phyloP scores from a whole-genome alignment of 2,888 invertebrate genomes.

The Lasioglossum leucozonium region DNA sequence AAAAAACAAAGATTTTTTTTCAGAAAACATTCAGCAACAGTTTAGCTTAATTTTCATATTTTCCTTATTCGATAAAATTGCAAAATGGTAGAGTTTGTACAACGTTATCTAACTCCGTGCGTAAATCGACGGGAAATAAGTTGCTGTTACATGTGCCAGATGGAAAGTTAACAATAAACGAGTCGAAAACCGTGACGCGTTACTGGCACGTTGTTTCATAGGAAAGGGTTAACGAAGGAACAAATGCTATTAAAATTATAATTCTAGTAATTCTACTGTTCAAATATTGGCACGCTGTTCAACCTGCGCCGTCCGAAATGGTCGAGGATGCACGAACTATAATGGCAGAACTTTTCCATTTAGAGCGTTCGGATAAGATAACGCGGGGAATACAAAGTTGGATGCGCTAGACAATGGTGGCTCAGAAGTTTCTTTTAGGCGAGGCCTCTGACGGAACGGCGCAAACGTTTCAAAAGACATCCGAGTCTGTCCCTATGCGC shows the following conservation, averaged over 20 bases:
- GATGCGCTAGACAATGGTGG: conserved; percentile 45
- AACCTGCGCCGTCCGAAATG: background rate
- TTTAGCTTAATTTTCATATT: no score
- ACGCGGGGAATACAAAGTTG: conserved; percentile 42
- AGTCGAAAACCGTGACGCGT: no score
- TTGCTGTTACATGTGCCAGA: no score
- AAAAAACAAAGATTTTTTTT: no score
- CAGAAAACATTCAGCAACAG: no score
- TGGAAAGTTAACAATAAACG: no score
- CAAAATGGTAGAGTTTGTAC: no score
- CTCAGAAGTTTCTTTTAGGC: conserved; percentile 44
- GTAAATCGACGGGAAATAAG: no score
- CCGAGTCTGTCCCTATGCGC: conserved; percentile 16
- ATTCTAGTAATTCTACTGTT: background rate
- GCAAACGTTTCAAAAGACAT: conserved; percentile 50
- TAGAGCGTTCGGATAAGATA: conserved; percentile 27
- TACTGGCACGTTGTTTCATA: no score
- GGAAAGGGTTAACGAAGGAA: no score
- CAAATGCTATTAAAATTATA: background rate
- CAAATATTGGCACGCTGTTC: background rate
- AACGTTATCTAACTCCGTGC: no score
- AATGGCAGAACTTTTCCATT: conserved; percentile 4
- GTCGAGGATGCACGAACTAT: background rate
- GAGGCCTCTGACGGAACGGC: conserved; percentile 34
- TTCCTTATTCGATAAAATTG: no score